phyloP scores from a whole-genome alignment of 1,140 invertebrate genomes.

The Luehdorfia chinensis region DNA sequence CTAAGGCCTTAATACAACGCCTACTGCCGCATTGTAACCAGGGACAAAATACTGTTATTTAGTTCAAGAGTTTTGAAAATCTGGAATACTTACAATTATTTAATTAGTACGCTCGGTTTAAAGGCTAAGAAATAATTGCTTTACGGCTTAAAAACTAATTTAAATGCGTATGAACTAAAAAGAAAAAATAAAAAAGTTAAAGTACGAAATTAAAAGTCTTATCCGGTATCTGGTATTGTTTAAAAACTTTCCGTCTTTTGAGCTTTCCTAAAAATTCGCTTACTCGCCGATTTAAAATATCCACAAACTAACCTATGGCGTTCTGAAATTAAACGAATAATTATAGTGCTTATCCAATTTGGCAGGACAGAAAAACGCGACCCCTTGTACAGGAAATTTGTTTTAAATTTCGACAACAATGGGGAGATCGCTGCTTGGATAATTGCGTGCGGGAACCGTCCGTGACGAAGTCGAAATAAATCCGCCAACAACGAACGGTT shows the following conservation, averaged over 20 bases:
- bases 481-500: constrained; percentile 53
- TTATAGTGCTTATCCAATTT: constrained; percentile 75
- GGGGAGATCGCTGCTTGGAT: constrained; percentile 62
- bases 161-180: neutral
- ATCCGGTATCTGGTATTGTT: neutral
- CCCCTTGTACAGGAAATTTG: constrained; percentile 72
- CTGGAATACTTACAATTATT: neutral
- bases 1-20: too few species aligned
- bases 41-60: constrained; percentile 14
- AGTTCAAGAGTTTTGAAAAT: neutral
- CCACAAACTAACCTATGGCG: constrained; percentile 44
- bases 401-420: constrained; percentile 76
- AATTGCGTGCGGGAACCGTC: constrained; percentile 61
- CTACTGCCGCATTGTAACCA: too few species aligned
- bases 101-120: neutral
- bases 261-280: constrained; percentile 37
- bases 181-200: neutral
- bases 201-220: constrained; percentile 23
- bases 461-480: constrained; percentile 56
- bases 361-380: constrained; percentile 65
- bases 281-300: constrained; percentile 45
- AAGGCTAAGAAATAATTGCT: neutral
- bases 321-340: constrained; percentile 63
- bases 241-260: constrained; percentile 47
- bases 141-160: neutral